These are phyloP conservation scores for Sebastes nivosus DNA, from an alignment of 2,797 vertebrate species.

Conservation along the genomic window DNA sequence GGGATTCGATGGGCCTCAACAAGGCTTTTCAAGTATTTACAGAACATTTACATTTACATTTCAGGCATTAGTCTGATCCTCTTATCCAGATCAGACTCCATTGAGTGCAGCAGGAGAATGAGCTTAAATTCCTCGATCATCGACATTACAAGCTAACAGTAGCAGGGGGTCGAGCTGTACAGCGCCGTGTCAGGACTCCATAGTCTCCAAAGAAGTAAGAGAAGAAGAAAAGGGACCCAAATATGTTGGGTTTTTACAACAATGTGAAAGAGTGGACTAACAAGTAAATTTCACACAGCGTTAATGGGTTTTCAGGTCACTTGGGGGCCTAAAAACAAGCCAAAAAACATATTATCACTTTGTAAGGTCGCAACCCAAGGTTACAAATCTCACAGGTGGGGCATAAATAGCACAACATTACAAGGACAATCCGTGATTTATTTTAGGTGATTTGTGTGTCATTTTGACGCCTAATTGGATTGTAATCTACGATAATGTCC, in stretches of 20 bases:
- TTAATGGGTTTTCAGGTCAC: neutral
- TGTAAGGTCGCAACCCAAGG: neutral
- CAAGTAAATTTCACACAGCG: neutral
- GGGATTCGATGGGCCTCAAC: slow-evolving; percentile 37
- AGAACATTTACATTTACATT: slow-evolving; percentile 69
- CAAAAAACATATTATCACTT: neutral
- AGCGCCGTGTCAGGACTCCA: neutral
- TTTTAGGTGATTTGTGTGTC: too few relatives aligned
- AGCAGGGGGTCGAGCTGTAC: slow-evolving; percentile 27
- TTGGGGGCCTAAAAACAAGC: neutral
- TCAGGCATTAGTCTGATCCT: slow-evolving; percentile 64
- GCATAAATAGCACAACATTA: too few relatives aligned
- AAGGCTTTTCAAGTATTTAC: slow-evolving; percentile 61
- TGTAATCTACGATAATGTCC: too few relatives aligned
- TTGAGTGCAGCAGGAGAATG: slow-evolving; percentile 49
- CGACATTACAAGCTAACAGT: slow-evolving; percentile 53
- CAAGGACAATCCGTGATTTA: too few relatives aligned
- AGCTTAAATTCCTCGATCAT: slow-evolving; percentile 51
- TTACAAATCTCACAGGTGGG: too few relatives aligned
- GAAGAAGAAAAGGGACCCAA: neutral
- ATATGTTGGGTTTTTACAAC: neutral
- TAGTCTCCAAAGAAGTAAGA: neutral
- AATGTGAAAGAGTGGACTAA: neutral
- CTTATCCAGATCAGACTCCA: slow-evolving; percentile 63
- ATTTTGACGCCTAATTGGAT: too few relatives aligned